Base-by-base conservation (phyloP, 2,113 vertebrate species). In the Dissostichus mawsoni region DNA sequence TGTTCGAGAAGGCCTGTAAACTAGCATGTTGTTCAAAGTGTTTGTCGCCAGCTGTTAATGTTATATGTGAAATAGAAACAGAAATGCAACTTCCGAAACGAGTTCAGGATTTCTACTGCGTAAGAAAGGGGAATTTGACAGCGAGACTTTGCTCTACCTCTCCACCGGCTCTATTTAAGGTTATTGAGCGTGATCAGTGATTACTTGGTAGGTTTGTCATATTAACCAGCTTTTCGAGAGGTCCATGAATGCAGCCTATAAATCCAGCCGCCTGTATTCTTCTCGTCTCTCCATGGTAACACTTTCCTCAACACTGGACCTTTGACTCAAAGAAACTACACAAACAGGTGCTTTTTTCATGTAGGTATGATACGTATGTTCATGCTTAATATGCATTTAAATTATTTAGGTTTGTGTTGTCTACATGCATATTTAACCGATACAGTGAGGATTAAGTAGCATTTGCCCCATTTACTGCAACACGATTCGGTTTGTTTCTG, bases 221-320 rank as follows among this genome's bases (percentile, higher is more conserved):
- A n/a, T 71, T 76, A 74, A 10, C 82, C 12, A 86, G 20, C 7
- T 36, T 41, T 64, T 7, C 8, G 8, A 51, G 11, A 1, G 2
- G 67, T 61, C 36, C 7, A 0, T 86, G 83, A 92, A 91, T 0
- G 86, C 83, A 90, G 11, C 91, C 52, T 56, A 5, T 16, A 33
- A 12, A 71, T 50, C 57, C 8, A 47, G 45, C 59, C 3, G 51
- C 74, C 69, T 76, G 86, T 76, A 87, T 91, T 89, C 89, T 0
- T 70, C 71, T 61, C 93, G 94, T 95, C 91, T 88, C 25, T 94
- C 74, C 94, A 95, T 95, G 94, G 94, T 89, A 96, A 96, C 95
- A 92, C 68, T 62, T 50, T 29, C 36, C 57, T 29, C 71, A 57
- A 56, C 44, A 68, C 86, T 16, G 70, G 76, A 80, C 73, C 66